A percentile compares a stretch with the other conserved stretches of the same genome.
phyloP scores from a whole-genome alignment of 2,888 invertebrate genomes.

The Mythimna impura region DNA sequence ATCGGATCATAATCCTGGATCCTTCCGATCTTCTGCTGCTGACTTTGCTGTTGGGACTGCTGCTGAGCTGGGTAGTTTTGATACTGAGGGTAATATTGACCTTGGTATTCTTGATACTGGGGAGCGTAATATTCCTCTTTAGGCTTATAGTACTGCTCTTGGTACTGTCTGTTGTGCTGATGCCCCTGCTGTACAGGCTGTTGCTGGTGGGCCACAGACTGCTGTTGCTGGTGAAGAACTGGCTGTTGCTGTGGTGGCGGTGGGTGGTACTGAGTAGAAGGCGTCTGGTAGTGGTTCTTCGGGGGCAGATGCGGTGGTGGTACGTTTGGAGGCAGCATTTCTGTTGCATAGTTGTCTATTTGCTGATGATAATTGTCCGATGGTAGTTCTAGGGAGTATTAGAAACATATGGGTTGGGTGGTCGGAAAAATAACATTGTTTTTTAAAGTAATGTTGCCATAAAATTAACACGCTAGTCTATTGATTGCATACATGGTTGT shows the following conservation, averaged over 20 bases:
- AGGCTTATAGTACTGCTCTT: constrained; percentile 58
- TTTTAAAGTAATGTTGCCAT: background rate
- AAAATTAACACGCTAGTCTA: background rate
- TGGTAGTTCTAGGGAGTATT: constrained; percentile 79
- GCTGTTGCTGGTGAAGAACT: constrained; percentile 29
- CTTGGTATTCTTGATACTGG: constrained; percentile 64
- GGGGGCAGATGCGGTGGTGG: constrained; percentile 81
- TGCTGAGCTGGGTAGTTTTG: constrained; percentile 73
- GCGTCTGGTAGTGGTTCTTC: constrained; percentile 85
- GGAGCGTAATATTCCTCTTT: constrained; percentile 67
- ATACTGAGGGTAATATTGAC: constrained; percentile 38
- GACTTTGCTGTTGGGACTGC: constrained; percentile 68
- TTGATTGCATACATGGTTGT: background rate
- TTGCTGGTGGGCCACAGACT: constrained; percentile 29
- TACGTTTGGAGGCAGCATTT: constrained; percentile 81
- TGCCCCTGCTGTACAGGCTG: constrained; percentile 49
- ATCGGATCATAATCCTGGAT: constrained; percentile 96
- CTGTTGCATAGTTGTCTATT: constrained; percentile 87
- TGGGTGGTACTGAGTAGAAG: constrained; percentile 70
- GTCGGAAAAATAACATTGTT: constrained; percentile 57
- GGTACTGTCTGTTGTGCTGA: constrained; percentile 69
- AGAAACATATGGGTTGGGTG: constrained; percentile 67
- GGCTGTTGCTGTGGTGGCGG: constrained; percentile 47
- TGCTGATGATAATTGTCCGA: constrained; percentile 88
- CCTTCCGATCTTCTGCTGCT: constrained; percentile 91